Percentiles rank a stretch among this genome's conserved stretches.
These are phyloP conservation scores for Prochilodus magdalenae DNA, from an alignment of 2,113 vertebrate genomes.

Conservation along the genomic window DNA sequence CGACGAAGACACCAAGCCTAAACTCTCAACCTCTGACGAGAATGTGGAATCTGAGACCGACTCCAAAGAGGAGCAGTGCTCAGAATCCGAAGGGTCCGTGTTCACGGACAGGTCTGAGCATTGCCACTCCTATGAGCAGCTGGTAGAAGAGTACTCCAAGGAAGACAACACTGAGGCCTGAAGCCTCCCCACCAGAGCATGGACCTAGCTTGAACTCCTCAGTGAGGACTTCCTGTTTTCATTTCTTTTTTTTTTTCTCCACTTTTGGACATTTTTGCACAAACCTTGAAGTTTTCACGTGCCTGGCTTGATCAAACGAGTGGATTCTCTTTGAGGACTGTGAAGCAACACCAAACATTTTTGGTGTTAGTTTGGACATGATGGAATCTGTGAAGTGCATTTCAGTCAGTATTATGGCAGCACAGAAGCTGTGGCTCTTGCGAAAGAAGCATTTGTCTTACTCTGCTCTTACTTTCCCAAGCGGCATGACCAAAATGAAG, in stretches of 20 bases:
- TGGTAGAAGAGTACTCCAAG: conserved; percentile 90
- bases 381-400: conserved; percentile 29
- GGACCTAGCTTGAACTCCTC: conserved; percentile 61
- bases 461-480: background rate
- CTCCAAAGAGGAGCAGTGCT: conserved; percentile 78
- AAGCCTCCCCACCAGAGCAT: conserved; percentile 47
- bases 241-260: background rate
- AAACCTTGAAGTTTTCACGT: background rate
- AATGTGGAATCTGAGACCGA: conserved; percentile 78
- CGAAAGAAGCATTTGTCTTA: background rate
- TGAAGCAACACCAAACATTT: background rate
- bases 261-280: conserved; percentile 7
- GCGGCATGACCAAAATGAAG: conserved; percentile 16
- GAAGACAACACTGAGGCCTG: conserved; percentile 80
- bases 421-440: background rate
- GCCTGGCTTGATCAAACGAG: background rate
- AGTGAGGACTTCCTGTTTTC: background rate
- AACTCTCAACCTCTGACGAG: conserved; percentile 88
- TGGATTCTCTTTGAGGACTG: background rate
- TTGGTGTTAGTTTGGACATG: background rate
- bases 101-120: conserved; percentile 85
- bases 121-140: conserved; percentile 88
- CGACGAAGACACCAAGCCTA: conserved; percentile 76
- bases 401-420: conserved; percentile 30
- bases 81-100: conserved; percentile 85